Base-by-base conservation (phyloP, 1,140 invertebrate genomes). In the Dinothrombium tinctorium region DNA sequence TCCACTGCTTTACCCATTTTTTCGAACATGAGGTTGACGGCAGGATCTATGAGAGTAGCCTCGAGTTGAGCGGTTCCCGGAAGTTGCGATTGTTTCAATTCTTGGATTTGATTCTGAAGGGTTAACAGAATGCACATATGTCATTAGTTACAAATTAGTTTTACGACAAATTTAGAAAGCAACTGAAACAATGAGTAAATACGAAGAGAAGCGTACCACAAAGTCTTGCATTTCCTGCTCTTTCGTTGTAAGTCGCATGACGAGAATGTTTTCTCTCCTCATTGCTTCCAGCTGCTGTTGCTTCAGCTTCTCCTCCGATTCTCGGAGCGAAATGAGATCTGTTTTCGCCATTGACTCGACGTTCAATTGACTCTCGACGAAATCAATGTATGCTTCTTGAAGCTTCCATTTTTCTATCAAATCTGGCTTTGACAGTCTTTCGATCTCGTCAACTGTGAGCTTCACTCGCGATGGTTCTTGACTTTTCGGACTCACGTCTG, bases 221-320 rank as follows among this genome's bases (percentile, higher is more conserved):
- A 79, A 86, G 64, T 92, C 84, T 62, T 92, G 82, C 52, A 90
- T 71, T 65, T 95, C 84, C 60, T 92, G 84, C 58, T 94, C 87
- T 62, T 94, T 94, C 44, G 77, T 76, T 42, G 83, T 75, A 37
- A 94, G 65, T 53, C 83, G 66, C 51, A 87, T 73, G 39, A 90
- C 74, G 41, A 94, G 68, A 41, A 87, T 73, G 60, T 83, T 84
- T 58, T 94, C 87, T 53, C 81, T 68, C 47, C 84, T 71, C 48
- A 76, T 74, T 38, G 78, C 72, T 55, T 94, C 84, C 28, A 69
- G 62, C 53, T 76, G 70, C 57, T 84, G 80, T 49, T 74, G 71
- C 50, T 73, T 75, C 47, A 76, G 64, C 52, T 76, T 76, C 39
- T 81, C 76, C 61, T 82, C 76, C 47, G 72, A 68, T 58, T 80